phyloP scores from a whole-genome alignment of 2,113 vertebrate species.

The Corythaeola cristata region DNA sequence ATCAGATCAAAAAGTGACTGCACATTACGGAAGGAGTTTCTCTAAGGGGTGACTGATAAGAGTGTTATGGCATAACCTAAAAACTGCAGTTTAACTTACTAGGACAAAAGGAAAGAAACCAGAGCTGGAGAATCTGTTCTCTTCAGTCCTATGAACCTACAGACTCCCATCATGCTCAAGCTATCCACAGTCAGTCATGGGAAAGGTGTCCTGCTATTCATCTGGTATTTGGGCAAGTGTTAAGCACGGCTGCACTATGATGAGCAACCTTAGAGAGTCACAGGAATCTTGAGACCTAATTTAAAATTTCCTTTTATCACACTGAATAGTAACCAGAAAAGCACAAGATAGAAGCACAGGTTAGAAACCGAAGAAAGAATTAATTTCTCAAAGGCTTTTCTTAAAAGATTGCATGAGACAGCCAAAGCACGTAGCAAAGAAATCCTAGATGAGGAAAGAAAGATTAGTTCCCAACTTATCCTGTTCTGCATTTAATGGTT shows the following conservation, averaged over 20 bases:
- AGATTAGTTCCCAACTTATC: background rate
- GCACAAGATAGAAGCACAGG: background rate
- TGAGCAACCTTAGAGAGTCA: background rate
- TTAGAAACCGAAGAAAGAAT: background rate
- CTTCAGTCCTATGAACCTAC: background rate
- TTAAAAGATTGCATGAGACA: background rate
- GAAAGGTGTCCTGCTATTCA: background rate
- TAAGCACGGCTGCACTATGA: background rate
- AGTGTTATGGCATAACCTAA: background rate
- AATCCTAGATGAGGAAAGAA: background rate
- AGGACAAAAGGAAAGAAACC: background rate
- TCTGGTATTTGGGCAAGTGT: background rate
- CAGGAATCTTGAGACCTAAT: background rate
- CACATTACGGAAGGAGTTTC: background rate
- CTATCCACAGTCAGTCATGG: rapidly evolving
- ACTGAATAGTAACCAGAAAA: background rate
- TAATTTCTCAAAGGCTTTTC: background rate
- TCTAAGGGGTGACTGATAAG: background rate
- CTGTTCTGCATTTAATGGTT: background rate
- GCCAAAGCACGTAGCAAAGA: background rate
- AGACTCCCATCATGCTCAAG: background rate
- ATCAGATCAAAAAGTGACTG: background rate
- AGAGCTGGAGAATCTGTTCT: background rate
- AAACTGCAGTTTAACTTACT: background rate
- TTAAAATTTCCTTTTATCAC: background rate